Percentiles rank a stretch among this genome's conserved stretches.
These are phyloP conservation scores for Atlantisia rogersi DNA, from an alignment of 2,113 vertebrate genomes.

Conservation along the genomic window DNA sequence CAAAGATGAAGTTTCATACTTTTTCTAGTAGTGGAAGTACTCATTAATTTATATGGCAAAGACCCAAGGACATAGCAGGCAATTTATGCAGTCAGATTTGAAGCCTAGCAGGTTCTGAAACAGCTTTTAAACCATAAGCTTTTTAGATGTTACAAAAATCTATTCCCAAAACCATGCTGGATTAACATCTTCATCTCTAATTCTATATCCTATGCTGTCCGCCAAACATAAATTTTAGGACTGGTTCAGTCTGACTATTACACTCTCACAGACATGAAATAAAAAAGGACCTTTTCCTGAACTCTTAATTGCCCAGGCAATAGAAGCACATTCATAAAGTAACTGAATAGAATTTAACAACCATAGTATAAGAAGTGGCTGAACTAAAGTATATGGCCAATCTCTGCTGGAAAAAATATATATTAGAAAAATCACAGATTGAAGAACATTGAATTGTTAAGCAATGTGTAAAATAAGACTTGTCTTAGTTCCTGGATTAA, in stretches of 20 bases:
- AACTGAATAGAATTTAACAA: slow-evolving; percentile 21
- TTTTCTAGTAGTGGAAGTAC: background rate
- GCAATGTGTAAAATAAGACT: background rate
- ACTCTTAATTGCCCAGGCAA: slow-evolving; percentile 47
- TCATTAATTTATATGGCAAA: background rate
- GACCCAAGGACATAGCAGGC: background rate
- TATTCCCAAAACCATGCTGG: slow-evolving; percentile 14
- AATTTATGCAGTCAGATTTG: background rate
- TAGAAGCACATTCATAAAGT: slow-evolving; percentile 47
- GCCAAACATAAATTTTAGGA: slow-evolving; percentile 24
- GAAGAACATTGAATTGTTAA: slow-evolving; percentile 27
- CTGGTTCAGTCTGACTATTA: background rate
- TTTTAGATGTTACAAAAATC: slow-evolving; percentile 10
- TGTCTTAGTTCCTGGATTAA: background rate
- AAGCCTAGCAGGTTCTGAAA: background rate
- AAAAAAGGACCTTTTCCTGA: background rate
- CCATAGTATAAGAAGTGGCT: background rate
- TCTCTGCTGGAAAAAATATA: slow-evolving; percentile 9
- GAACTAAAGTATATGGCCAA: background rate
- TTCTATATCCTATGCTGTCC: background rate
- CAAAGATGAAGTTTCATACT: background rate
- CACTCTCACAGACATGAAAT: slow-evolving; percentile 19
- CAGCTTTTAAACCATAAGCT: background rate
- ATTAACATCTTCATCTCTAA: slow-evolving; percentile 28
- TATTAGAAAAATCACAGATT: background rate